Evolutionary conservation across 92 coral and sea anemone genomes (phyloP), one percentile per base, ranked within the genome.

Genomic region (Ricordea florida): DNA sequence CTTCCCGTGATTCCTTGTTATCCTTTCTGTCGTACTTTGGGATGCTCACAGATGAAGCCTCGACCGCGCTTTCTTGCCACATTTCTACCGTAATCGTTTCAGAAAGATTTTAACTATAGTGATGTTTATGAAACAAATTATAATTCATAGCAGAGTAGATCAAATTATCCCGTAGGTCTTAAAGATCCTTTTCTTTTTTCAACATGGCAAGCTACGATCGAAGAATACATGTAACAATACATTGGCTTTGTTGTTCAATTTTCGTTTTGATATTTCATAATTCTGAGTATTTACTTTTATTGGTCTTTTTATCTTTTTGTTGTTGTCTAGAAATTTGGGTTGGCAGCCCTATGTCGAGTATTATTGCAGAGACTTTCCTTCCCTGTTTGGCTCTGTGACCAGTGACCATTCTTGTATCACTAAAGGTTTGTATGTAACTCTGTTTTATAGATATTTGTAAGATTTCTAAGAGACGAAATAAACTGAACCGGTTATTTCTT

Each of bases 351-450:
- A 83, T 44, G 84, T 73, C 6, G 85, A 64, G 36, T 63, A 78
- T 9, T 91, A 91, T 78, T 42, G 32, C 50, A 83, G 72, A 33
- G 93, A 91, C 30, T 82, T 62, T 47, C 90, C 97, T 16, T 48
- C 49, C 22, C 82, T 86, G 2, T 30, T 34, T 7, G 76, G 50
- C 13, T 45, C 72, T n/a, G n/a, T n/a, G n/a, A n/a, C n/a, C n/a
- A n/a, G n/a, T 28, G 59, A 17, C 1, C 49, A 51, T 15, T 14
- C 40, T 29, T 21, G 52, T 26, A 17, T 38, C n/a, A 38, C 50
- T 37, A 26, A 15, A 38, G 77, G 77, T 70, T n/a, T n/a, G n/a
- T n/a, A n/a, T n/a, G n/a, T n/a, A n/a, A n/a, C n/a, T n/a, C n/a
- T n/a, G n/a, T n/a, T n/a, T n/a, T n/a, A n/a, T n/a, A n/a, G n/a